Evolutionary conservation across 1,140 invertebrate species (phyloP).

Genomic region (Schlechtendalia chinensis): DNA sequence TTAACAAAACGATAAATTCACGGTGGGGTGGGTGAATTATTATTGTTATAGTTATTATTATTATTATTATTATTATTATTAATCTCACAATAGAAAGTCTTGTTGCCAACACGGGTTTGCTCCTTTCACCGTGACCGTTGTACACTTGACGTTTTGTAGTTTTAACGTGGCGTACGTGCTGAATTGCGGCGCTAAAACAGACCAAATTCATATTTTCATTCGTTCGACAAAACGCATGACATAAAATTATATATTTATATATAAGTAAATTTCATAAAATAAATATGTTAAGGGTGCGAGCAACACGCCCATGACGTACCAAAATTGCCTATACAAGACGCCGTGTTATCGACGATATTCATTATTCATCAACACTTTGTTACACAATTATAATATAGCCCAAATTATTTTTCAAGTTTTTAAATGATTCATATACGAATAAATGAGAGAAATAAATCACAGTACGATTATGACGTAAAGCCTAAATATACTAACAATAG

Average conservation of each 20-base stretch:
- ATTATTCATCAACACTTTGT: too few species aligned
- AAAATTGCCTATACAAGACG: slow-evolving; percentile 21
- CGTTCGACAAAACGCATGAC: not conserved
- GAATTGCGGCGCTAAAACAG: slow-evolving; percentile 69
- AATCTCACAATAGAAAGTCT: slow-evolving; percentile 97
- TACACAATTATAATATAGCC: too few species aligned
- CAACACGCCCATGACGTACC: not conserved
- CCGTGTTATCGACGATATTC: not conserved
- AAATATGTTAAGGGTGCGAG: not conserved
- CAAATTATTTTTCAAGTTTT: too few species aligned
- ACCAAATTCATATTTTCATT: not conserved
- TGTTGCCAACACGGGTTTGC: slow-evolving; percentile 94
- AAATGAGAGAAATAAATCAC: too few species aligned
- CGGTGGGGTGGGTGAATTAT: too few species aligned
- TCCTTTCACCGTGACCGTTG: slow-evolving; percentile 94
- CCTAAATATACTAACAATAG: too few species aligned
- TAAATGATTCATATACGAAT: too few species aligned
- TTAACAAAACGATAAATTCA: too few species aligned
- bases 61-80: not conserved
- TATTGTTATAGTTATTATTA: not conserved
- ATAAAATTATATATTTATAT: not conserved
- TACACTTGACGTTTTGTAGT: slow-evolving; percentile 96
- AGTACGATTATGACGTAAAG: too few species aligned
- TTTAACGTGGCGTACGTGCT: slow-evolving; percentile 94
- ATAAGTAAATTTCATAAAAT: not conserved